phyloP scores from a whole-genome alignment of 2,888 invertebrate species.

The Blastobasis lacticolella region DNA sequence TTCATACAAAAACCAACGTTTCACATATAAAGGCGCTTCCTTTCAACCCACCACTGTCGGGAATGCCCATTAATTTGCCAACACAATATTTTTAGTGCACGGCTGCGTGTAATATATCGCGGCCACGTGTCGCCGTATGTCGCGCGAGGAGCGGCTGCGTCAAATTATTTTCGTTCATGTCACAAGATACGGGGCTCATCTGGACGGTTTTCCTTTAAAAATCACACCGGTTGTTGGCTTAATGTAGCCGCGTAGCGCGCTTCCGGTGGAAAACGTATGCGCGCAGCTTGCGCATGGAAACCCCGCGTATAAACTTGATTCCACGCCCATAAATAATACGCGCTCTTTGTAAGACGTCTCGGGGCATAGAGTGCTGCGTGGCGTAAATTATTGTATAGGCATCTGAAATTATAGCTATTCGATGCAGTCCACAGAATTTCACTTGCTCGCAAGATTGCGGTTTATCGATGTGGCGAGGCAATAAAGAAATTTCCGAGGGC shows the following conservation, averaged over 20 bases:
- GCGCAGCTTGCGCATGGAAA: slow-evolving; percentile 12
- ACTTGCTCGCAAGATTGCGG: too few relatives aligned
- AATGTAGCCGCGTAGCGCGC: slow-evolving; percentile 43
- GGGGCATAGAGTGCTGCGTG: too few relatives aligned
- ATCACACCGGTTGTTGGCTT: slow-evolving; percentile 60
- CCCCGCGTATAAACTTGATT: not conserved
- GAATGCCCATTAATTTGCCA: slow-evolving; percentile 76
- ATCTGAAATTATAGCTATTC: too few relatives aligned
- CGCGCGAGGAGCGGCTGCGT: slow-evolving; percentile 69
- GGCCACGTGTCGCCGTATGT: slow-evolving; percentile 73
- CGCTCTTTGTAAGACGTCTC: too few relatives aligned
- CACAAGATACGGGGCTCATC: slow-evolving; percentile 72
- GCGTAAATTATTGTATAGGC: too few relatives aligned
- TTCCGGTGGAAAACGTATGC: slow-evolving; percentile 50
- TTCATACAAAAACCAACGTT: slow-evolving; percentile 72
- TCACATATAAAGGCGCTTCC: slow-evolving; percentile 74
- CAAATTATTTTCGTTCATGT: slow-evolving; percentile 74
- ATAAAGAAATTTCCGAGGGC: too few relatives aligned
- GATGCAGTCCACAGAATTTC: too few relatives aligned
- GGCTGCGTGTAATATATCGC: slow-evolving; percentile 73
- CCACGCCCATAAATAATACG: too few relatives aligned
- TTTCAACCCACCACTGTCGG: slow-evolving; percentile 72
- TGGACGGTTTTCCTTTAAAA: slow-evolving; percentile 71
- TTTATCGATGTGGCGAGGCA: too few relatives aligned
- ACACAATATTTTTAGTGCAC: slow-evolving; percentile 75